Conservation (phyloP, 2,113 vertebrate species). For the Amphilophus citrinellus region DNA sequence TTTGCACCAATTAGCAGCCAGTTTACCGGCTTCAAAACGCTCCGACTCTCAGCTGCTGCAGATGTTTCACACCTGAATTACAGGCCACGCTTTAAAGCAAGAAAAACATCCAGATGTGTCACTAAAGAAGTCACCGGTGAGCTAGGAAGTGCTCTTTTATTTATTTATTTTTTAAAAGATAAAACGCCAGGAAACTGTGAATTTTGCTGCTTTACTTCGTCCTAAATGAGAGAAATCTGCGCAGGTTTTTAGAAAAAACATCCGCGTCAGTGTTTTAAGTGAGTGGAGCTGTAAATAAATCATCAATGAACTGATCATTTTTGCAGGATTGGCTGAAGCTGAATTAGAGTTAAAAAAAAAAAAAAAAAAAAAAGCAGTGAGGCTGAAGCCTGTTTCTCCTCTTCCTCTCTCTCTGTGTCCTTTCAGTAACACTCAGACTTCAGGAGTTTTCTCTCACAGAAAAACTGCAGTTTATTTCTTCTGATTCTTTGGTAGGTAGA, state of each 20-base stretch:
- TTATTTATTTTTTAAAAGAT: not conserved
- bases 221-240: not conserved
- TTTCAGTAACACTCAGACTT: not conserved
- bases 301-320: not conserved
- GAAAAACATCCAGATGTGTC: not conserved
- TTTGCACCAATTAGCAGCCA: not conserved
- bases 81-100: not conserved
- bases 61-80: not conserved
- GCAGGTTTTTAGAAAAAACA: not conserved
- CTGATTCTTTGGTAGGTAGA: not conserved
- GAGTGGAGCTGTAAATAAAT: not conserved
- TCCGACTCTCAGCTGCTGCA: not conserved
- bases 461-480: not conserved
- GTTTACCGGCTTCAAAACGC: not conserved
- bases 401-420: not conserved
- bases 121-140: not conserved
- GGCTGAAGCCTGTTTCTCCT: not conserved
- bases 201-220: not conserved
- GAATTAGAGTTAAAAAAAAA: no score
- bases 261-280: not conserved
- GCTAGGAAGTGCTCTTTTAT: not conserved
- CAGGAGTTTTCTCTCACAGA: not conserved
- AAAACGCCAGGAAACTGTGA: no score
- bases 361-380: not conserved
- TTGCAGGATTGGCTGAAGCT: not conserved